Evolutionary conservation across 2,113 vertebrate genomes (phyloP).

Genomic region (Egretta garzetta): DNA sequence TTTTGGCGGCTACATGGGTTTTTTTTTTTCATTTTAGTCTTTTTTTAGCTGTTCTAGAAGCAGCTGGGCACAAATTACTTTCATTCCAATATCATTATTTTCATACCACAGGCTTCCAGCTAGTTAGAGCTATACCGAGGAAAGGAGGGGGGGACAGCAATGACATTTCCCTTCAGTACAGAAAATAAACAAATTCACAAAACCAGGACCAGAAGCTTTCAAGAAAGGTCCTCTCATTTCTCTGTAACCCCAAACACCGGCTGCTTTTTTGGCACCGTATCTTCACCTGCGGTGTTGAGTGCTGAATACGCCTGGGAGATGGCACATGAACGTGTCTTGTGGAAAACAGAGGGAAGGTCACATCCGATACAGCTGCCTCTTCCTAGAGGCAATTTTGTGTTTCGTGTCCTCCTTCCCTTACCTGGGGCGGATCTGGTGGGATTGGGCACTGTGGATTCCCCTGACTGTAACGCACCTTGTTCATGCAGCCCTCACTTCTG

Average conservation of each 20-base stretch:
- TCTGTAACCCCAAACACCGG: neutral
- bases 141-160: rapidly evolving
- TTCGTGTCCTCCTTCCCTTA: neutral
- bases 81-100: neutral
- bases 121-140: neutral
- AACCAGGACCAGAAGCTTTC: neutral
- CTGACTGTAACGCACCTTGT: neutral
- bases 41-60: neutral
- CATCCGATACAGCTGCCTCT: neutral
- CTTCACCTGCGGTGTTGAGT: neutral
- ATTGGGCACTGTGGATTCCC: neutral
- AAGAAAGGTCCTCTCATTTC: neutral
- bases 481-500: neutral
- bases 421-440: neutral
- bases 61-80: constrained; percentile 5
- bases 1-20: neutral
- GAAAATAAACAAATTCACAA: neutral
- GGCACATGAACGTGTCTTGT: rapidly evolving
- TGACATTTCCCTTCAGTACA: neutral
- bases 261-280: neutral
- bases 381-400: rapidly evolving
- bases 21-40: neutral
- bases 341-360: neutral
- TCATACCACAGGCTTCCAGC: neutral
- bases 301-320: neutral